A percentile compares a stretch with the other conserved stretches of the same genome.
Conservation (phyloP, 30 jellyfish, hydroid and myxozoan genomes). For the Pelagia noctiluca region DNA sequence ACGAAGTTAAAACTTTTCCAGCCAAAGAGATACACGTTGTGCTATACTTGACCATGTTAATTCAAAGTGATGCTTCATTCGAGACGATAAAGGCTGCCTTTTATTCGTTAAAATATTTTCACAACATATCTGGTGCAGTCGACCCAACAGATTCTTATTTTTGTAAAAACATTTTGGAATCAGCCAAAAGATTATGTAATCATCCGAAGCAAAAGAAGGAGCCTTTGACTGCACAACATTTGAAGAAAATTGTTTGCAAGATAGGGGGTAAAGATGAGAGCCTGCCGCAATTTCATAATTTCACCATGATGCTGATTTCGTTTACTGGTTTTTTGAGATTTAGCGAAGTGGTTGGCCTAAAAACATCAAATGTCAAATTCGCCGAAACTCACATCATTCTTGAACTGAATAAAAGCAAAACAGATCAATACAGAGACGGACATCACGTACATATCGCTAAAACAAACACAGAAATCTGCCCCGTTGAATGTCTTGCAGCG, state of each 20-base stretch:
- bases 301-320: too few relatives aligned
- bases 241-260: neutral
- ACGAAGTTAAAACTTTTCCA: neutral
- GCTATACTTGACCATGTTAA: neutral
- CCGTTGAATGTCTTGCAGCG: neutral
- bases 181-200: neutral
- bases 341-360: neutral
- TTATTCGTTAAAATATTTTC: neutral
- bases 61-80: neutral
- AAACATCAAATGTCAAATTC: neutral
- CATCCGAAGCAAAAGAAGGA: neutral
- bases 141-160: neutral
- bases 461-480: neutral
- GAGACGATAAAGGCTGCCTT: neutral
- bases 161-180: neutral
- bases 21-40: neutral
- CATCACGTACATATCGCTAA: neutral
- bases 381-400: neutral
- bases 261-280: neutral
- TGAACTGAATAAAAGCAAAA: neutral
- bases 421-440: neutral
- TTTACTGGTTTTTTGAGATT: neutral
- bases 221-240: neutral
- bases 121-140: neutral
- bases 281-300: neutral